Evolutionary conservation across 2,888 invertebrate genomes (phyloP), one percentile per base, ranked within the genome.

Genomic region (Creontiades dilutus): DNA sequence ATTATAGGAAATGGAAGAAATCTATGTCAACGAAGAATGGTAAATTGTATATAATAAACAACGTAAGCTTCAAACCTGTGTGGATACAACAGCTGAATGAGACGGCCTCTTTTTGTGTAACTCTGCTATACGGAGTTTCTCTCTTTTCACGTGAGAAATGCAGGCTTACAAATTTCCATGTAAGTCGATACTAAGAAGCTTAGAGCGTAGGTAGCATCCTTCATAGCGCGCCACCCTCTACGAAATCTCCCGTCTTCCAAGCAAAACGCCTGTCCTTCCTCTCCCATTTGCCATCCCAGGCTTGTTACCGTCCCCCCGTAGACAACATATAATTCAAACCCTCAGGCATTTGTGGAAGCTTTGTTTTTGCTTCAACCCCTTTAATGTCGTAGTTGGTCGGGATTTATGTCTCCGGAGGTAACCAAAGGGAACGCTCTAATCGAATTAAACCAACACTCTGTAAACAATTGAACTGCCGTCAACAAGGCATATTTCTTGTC

Each of bases 311-410:
- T 37, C 80, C 27, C 19, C 80, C 23, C 80, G 48, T 5, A 81
- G 81, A 48, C 47, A 48, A 81, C 81, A 48, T 80, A 80, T 48
- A 48, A 81, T 19, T 81, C 28, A n/a, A 48, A n/a, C 47, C 46
- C 14, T 5, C 27, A 23, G 13, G 80, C n/a, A 28, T 23, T 23
- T 5, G 37, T 13, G 80, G 48, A 48, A 14, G 48, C 81, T 81
- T 81, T 81, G 81, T 81, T 81, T 81, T 81, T 47, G 81, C 81
- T 81, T 48, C 81, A 81, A 81, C 81, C 81, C 81, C 81, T 81
- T 81, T 48, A 81, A 81, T 81, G 81, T 47, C 81, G 81, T 81
- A 47, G 81, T 47, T 81, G 48, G 80, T 80, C 23, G 14, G 81
- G 81, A 81, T 81, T 81, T 81, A 81, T 81, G 81, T 48, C 16